Evolutionary conservation across 2,797 vertebrate genomes (phyloP).

Genomic region (Geotrypetes seraphini): DNA sequence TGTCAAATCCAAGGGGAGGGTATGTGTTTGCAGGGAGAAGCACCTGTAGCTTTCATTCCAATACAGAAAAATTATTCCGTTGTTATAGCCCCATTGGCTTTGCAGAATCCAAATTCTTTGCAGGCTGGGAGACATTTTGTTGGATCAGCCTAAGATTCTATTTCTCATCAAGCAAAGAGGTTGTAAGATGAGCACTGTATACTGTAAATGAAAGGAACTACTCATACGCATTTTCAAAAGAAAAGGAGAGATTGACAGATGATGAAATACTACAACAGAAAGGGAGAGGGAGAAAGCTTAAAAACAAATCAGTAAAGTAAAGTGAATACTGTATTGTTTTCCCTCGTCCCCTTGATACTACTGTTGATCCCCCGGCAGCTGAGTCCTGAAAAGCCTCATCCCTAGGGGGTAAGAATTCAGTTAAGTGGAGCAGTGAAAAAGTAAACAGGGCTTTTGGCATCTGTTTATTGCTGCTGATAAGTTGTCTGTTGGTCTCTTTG

Average conservation of each 20-base stretch:
- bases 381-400: slow-evolving; percentile 1
- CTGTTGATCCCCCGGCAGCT: slow-evolving; percentile 2
- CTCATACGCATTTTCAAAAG: neutral
- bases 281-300: neutral
- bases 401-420: neutral
- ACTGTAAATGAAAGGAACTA: neutral
- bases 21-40: too few species aligned
- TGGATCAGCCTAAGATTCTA: too few species aligned
- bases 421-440: neutral
- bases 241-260: neutral
- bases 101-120: too few species aligned
- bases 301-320: too few species aligned
- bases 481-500: neutral
- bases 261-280: neutral
- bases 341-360: neutral
- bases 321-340: too few species aligned
- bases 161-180: too few species aligned
- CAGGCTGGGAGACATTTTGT: too few species aligned
- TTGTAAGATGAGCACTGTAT: too few species aligned
- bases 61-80: too few species aligned
- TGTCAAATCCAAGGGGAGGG: too few species aligned
- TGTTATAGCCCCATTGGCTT: too few species aligned
- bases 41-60: too few species aligned
- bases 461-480: neutral
- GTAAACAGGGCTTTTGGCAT: neutral